Conservation (phyloP, 2,888 invertebrate genomes). For the Pardosa pseudoannulata region DNA sequence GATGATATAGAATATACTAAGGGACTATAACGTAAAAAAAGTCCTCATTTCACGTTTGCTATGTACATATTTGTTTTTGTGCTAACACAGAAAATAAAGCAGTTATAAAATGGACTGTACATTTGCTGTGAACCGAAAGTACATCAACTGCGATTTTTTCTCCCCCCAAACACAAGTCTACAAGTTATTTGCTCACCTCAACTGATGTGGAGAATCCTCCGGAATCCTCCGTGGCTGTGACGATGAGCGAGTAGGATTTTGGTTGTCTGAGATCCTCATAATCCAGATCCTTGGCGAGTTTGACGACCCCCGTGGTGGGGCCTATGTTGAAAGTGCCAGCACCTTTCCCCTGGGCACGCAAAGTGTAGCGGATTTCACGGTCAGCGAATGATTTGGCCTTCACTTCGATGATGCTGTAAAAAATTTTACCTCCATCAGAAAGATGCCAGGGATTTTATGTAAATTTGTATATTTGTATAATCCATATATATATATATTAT, state of each 20-base stretch:
- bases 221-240: constrained; percentile 97
- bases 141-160: no score
- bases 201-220: constrained; percentile 96
- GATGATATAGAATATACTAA: no score
- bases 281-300: constrained; percentile 95
- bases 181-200: no score
- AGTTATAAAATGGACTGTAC: no score
- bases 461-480: no score
- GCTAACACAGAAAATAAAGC: no score
- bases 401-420: constrained; percentile 91
- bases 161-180: no score
- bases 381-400: constrained; percentile 98
- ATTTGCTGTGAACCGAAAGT: no score
- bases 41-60: no score
- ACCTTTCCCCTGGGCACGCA: constrained; percentile 96
- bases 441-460: neutral
- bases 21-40: no score
- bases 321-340: constrained; percentile 97
- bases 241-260: constrained; percentile 92
- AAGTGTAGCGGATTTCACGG: constrained; percentile 95
- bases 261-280: constrained; percentile 97
- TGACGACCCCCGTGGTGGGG: constrained; percentile 94
- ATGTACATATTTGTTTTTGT: no score
- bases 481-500: no score
- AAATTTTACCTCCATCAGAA: neutral